Evolutionary conservation across 2,888 invertebrate genomes (phyloP).

Genomic region (Abrostola triplasia): DNA sequence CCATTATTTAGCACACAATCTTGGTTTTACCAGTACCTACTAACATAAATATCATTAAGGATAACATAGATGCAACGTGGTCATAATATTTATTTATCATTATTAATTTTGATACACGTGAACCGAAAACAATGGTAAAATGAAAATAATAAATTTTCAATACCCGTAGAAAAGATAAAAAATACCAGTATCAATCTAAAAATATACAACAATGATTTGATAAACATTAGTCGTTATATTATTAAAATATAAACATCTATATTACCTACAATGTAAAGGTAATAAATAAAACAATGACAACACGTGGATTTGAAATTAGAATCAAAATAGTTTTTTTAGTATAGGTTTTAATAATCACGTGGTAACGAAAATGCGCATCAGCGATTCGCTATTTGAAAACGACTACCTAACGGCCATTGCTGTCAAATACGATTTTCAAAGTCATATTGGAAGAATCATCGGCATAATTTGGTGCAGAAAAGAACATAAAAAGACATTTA

Average conservation of each 20-base stretch:
- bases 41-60: neutral
- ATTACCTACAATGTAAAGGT: neutral
- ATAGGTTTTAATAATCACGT: too few species aligned
- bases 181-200: slow-evolving; percentile 9
- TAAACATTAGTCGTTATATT: neutral
- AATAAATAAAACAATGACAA: too few species aligned
- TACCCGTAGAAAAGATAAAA: neutral
- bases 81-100: neutral
- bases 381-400: too few species aligned
- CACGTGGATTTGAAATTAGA: too few species aligned
- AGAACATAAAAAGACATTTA: too few species aligned
- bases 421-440: too few species aligned
- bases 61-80: neutral
- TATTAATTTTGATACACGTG: neutral
- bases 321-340: too few species aligned
- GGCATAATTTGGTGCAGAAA: too few species aligned
- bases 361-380: too few species aligned
- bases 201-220: slow-evolving; percentile 5
- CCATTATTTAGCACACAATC: neutral
- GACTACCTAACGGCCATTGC: too few species aligned
- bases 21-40: neutral
- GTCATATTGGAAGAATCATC: too few species aligned
- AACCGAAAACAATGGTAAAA: slow-evolving; percentile 1
- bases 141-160: neutral
- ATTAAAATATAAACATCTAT: neutral